Conservation (phyloP, 2,797 vertebrate genomes). For the Eulemur albifrons region DNA sequence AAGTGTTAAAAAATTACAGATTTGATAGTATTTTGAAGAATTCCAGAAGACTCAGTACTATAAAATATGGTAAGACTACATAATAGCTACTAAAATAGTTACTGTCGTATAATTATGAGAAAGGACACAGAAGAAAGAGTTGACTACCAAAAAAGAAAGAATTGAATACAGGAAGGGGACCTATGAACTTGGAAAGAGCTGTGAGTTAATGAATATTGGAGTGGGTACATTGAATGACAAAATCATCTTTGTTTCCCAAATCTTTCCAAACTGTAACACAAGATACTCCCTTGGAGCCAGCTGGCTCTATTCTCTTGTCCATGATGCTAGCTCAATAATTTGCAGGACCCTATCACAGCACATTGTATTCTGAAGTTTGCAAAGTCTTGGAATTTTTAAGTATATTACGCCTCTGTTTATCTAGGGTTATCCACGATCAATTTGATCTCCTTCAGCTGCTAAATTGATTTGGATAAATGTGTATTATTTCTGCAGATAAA, state of each 20-base stretch:
- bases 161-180: background rate
- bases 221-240: background rate
- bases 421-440: background rate
- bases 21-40: background rate
- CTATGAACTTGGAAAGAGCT: background rate
- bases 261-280: background rate
- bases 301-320: background rate
- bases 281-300: background rate
- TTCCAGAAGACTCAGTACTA: background rate
- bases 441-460: slow-evolving; percentile 14
- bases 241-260: background rate
- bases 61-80: background rate
- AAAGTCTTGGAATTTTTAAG: background rate
- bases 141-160: background rate
- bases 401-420: background rate
- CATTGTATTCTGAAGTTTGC: slow-evolving; percentile 11
- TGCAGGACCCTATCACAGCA: background rate
- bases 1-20: background rate
- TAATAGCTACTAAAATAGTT: background rate
- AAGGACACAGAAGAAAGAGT: background rate
- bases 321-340: background rate
- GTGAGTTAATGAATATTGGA: background rate
- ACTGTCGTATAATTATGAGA: background rate
- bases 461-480: background rate
- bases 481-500: slow-evolving; percentile 14